Conservation (phyloP, 2,797 vertebrate species). For the Paedocypris micromegethes region DNA sequence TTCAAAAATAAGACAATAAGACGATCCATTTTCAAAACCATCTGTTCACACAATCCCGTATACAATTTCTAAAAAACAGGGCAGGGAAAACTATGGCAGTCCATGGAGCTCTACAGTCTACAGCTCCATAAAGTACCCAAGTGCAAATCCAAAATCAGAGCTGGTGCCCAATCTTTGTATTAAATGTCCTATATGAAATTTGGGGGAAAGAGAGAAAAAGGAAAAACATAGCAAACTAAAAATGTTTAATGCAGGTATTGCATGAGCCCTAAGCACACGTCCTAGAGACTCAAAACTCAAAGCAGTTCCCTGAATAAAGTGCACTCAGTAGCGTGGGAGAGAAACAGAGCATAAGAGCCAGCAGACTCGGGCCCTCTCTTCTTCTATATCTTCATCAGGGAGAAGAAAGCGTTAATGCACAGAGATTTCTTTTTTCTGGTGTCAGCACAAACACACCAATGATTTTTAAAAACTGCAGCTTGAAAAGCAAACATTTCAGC, state of each 20-base stretch:
- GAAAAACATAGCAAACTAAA: conserved; percentile 5
- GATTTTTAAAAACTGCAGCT: conserved; percentile 13
- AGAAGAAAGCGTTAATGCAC: conserved; percentile 8
- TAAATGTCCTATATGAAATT: conserved; percentile 19
- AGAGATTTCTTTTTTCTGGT: conserved; percentile 9
- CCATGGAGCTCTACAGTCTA: conserved; percentile 46
- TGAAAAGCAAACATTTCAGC: conserved; percentile 18
- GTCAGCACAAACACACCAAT: not conserved
- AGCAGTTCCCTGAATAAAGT: conserved; percentile 70
- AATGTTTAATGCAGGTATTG: conserved; percentile 37
- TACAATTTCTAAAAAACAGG: conserved; percentile 19
- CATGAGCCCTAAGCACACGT: conserved; percentile 51
- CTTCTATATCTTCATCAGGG: conserved; percentile 13
- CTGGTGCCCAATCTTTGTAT: conserved; percentile 20
- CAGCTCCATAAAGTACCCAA: conserved; percentile 43
- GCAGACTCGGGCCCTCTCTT: conserved; percentile 21
- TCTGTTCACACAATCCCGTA: not conserved
- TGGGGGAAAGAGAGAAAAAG: conserved; percentile 6
- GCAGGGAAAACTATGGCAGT: conserved; percentile 32
- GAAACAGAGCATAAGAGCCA: conserved; percentile 22
- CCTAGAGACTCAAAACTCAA: conserved; percentile 52
- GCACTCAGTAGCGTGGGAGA: conserved; percentile 55
- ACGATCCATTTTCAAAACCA: conserved; percentile 20
- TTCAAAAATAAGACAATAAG: conserved; percentile 12
- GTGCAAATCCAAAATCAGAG: conserved; percentile 56